These are phyloP conservation scores for Cydia splendana DNA, from an alignment of 1,140 invertebrate species.

Conservation along the genomic window DNA sequence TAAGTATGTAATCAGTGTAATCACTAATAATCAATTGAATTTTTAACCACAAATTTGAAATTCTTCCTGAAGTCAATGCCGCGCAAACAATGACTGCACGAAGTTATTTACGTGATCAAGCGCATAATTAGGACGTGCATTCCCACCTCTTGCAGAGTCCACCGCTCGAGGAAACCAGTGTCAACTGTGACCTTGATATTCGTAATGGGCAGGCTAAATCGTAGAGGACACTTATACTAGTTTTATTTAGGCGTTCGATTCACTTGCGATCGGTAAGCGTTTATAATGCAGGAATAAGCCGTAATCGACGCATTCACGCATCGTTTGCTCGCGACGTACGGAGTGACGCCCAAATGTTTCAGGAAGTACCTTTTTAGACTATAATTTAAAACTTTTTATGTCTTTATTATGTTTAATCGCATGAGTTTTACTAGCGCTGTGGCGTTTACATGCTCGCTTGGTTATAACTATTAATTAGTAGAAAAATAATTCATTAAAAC, in stretches of 20 bases:
- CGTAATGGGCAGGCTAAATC: too few relatives aligned
- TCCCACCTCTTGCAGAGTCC: not conserved
- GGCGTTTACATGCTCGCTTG: not conserved
- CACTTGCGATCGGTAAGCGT: not conserved
- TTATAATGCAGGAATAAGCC: not conserved
- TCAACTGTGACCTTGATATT: not conserved
- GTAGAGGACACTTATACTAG: not conserved
- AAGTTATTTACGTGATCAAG: slow-evolving; percentile 30
- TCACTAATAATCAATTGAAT: slow-evolving; percentile 1
- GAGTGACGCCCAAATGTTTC: slow-evolving; percentile 7
- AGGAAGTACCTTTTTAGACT: slow-evolving; percentile 4
- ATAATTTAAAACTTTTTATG: slow-evolving; percentile 7
- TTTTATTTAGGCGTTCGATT: not conserved
- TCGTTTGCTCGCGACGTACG: slow-evolving; percentile 7
- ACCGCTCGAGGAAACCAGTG: not conserved
- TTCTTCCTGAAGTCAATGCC: slow-evolving; percentile 26
- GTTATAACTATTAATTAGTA: not conserved
- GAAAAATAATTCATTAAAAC: not conserved
- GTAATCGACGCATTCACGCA: slow-evolving; percentile 13
- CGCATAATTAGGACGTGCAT: slow-evolving; percentile 19
- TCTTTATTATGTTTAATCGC: not conserved
- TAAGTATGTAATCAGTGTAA: not conserved
- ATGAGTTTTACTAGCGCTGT: not conserved
- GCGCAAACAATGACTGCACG: slow-evolving; percentile 11
- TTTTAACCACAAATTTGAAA: slow-evolving; percentile 14